A percentile compares a stretch with the other conserved stretches of the same genome.
phyloP scores from a whole-genome alignment of 1,140 invertebrate genomes.

The Paraescarpia echinospica region DNA sequence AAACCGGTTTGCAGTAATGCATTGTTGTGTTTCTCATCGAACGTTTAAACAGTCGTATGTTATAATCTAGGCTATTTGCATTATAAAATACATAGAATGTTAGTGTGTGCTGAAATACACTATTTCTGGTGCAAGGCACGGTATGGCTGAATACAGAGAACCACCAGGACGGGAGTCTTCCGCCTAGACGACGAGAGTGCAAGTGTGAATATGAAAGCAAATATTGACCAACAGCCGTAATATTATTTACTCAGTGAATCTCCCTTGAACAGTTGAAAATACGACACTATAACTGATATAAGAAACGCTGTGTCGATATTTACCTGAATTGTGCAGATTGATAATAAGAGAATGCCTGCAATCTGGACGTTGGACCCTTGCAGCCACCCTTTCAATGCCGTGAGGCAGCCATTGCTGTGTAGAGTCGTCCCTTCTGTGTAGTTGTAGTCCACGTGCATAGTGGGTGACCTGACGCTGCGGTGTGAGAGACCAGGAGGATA shows the following conservation, averaged over 20 bases:
- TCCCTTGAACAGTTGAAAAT: not conserved
- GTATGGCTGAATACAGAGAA: too few relatives aligned
- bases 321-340: not conserved
- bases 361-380: not conserved
- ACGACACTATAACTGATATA: not conserved
- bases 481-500: not conserved
- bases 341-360: not conserved
- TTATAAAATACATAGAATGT: too few relatives aligned
- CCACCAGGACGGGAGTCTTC: too few relatives aligned
- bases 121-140: too few relatives aligned
- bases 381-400: not conserved
- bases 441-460: not conserved
- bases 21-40: too few relatives aligned
- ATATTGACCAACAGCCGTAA: not conserved
- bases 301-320: not conserved
- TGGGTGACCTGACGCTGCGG: not conserved
- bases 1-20: too few relatives aligned
- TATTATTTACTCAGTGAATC: not conserved
- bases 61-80: too few relatives aligned
- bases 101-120: too few relatives aligned
- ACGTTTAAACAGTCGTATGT: too few relatives aligned
- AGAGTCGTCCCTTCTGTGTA: not conserved
- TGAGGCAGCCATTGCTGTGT: not conserved
- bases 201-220: not conserved
- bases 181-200: too few relatives aligned